Conservation (phyloP, 2,113 vertebrate genomes). For the Rattus rattus region DNA sequence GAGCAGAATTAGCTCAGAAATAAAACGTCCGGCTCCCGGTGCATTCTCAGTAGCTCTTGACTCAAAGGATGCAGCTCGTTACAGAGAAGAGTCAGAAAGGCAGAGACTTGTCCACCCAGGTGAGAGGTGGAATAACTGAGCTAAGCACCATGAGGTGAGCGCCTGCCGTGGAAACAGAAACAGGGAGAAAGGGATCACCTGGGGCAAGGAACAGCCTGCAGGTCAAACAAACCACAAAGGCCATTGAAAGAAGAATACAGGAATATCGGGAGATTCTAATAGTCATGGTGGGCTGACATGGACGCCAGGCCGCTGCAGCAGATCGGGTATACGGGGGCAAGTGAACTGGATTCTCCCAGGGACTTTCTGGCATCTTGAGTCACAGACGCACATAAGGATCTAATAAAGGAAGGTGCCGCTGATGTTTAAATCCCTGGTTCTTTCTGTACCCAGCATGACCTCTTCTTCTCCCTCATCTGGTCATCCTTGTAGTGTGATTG, state of each 20-base stretch:
- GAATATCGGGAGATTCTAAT: not conserved
- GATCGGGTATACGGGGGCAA: not conserved
- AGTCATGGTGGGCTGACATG: too few relatives aligned
- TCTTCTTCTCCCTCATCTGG: not conserved
- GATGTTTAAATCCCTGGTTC: not conserved
- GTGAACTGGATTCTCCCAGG: not conserved
- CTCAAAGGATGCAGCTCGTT: constrained; percentile 17
- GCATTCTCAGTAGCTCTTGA: constrained; percentile 22
- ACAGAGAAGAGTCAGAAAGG: constrained; percentile 40
- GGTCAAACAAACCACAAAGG: not conserved
- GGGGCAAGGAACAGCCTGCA: not conserved
- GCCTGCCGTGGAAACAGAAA: not conserved
- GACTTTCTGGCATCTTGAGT: not conserved
- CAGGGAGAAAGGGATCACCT: not conserved
- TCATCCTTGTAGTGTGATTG: not conserved
- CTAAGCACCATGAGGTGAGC: not conserved
- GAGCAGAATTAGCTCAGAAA: constrained; percentile 50
- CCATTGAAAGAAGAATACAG: not conserved
- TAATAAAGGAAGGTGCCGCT: not conserved
- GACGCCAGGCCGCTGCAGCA: rapidly evolving
- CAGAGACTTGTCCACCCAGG: not conserved
- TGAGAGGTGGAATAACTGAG: not conserved
- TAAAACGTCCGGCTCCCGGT: constrained; percentile 30
- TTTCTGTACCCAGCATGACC: not conserved
- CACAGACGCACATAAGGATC: not conserved